Base-by-base conservation (phyloP, 1,140 invertebrate genomes). In the Penaeus japonicus region DNA sequence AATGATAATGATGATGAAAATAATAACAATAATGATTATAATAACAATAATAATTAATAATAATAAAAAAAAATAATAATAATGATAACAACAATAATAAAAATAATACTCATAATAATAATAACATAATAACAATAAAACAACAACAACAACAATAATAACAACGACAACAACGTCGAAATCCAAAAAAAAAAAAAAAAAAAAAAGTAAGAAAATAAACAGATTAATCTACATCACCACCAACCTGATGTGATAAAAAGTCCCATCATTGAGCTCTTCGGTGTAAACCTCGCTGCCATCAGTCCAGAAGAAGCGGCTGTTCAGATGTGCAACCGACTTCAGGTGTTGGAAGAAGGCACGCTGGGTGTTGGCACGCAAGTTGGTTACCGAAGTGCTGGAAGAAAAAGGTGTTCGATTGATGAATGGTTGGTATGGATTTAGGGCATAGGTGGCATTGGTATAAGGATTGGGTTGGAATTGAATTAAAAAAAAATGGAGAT, bases 291-390 rank as follows among this genome's bases (percentile, higher is more conserved):
- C 94, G 27, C 94, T 93, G 0, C 96, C 96, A 91, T 96, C 96
- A 0, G 96, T 96, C 96, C 96, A 97, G 92, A 96, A 96, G 91
- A 97, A 96, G n/a, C 96, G 93, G 0, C 95, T 95, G 91, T 96
- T 95, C 0, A 95, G 95, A 90, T 94, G 95, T 0, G 95, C 95
- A 80, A 98, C 92, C 5, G 96, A 96, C 7, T 95, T 93, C 0
- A 96, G 96, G 89, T 96, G 95, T 88, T 94, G 93, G 92, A 98
- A 96, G 93, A 96, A 95, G 0, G 96, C 94, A 83, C 94, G 94
- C 91, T 96, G 94, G 65, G 95, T 95, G 92, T 97, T 97, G 15
- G 93, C 92, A 80, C 96, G 93, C 53, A 98, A 94, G 91, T 97
- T 94, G 5, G 94, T 93, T 18, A 95, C 93, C 92, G 96, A 96